Conservation (phyloP, 2,888 invertebrate genomes). For the Synergus laeviventris region DNA sequence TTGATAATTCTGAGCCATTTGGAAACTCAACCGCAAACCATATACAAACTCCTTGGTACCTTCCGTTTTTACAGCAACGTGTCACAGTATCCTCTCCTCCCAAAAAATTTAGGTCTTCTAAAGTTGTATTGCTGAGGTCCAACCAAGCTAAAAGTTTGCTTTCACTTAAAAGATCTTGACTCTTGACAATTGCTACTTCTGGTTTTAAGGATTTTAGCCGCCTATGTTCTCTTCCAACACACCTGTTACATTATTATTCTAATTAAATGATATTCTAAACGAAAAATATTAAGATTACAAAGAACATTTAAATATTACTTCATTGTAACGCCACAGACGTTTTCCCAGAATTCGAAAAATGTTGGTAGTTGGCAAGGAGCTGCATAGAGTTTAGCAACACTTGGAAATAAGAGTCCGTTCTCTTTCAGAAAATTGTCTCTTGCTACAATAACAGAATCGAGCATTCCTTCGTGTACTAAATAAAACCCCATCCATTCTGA, state of each 20-base stretch:
- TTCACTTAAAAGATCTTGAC: slow-evolving; percentile 81
- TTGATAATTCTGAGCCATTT: slow-evolving; percentile 77
- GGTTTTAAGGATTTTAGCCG: slow-evolving; percentile 82
- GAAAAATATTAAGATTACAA: slow-evolving; percentile 4
- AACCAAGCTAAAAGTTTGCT: slow-evolving; percentile 83
- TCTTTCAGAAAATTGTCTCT: slow-evolving; percentile 88
- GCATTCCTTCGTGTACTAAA: slow-evolving; percentile 95
- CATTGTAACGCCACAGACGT: slow-evolving; percentile 90
- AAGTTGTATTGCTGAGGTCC: slow-evolving; percentile 81
- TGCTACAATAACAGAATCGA: slow-evolving; percentile 91
- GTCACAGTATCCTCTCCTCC: slow-evolving; percentile 79
- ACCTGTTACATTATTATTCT: slow-evolving; percentile 53
- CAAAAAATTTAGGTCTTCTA: slow-evolving; percentile 80
- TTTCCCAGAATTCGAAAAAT: slow-evolving; percentile 85
- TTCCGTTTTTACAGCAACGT: slow-evolving; percentile 77
- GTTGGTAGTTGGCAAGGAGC: slow-evolving; percentile 81
- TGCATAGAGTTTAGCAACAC: slow-evolving; percentile 83
- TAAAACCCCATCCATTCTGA: slow-evolving; percentile 99
- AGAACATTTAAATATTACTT: slow-evolving; percentile 62
- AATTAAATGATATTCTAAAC: background rate
- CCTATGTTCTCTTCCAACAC: slow-evolving; percentile 81
- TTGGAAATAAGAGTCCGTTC: slow-evolving; percentile 86
- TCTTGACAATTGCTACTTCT: slow-evolving; percentile 79
- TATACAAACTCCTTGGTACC: slow-evolving; percentile 85
- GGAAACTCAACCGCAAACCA: slow-evolving; percentile 91